Conservation (phyloP, 1,140 invertebrate species). For the Propsilocerus akamusi region DNA sequence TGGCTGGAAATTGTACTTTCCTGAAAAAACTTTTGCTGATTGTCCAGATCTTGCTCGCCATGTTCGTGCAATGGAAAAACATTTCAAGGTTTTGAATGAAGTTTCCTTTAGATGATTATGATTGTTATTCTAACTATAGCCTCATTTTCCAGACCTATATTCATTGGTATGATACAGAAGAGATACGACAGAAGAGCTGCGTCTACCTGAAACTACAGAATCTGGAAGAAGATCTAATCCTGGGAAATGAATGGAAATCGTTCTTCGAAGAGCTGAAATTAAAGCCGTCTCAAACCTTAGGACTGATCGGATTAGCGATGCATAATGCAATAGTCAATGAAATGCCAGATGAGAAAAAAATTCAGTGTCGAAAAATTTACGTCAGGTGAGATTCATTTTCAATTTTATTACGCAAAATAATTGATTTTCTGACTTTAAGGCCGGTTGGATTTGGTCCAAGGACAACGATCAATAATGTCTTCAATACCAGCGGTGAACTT, state of each 20-base stretch:
- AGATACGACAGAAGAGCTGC: slow-evolving; percentile 26
- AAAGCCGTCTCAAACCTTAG: slow-evolving; percentile 31
- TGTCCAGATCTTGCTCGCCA: slow-evolving; percentile 22
- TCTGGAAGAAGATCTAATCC: slow-evolving; percentile 27
- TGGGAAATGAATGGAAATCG: slow-evolving; percentile 29
- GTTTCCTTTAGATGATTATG: too few relatives aligned
- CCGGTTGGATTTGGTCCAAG: slow-evolving; percentile 54
- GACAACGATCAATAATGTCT: slow-evolving; percentile 31
- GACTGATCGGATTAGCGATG: slow-evolving; percentile 39
- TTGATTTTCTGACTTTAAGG: too few relatives aligned
- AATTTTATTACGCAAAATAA: slow-evolving; percentile 9
- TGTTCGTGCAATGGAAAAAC: slow-evolving; percentile 23
- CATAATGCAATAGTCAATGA: slow-evolving; percentile 20
- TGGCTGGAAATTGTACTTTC: slow-evolving; percentile 43
- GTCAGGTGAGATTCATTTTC: slow-evolving; percentile 8
- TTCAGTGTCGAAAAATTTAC: slow-evolving; percentile 12
- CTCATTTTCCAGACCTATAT: too few relatives aligned
- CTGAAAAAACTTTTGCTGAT: slow-evolving; percentile 31
- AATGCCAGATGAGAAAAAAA: background rate
- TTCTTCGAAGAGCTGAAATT: slow-evolving; percentile 32
- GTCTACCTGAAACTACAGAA: slow-evolving; percentile 25
- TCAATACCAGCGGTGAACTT: slow-evolving; percentile 8
- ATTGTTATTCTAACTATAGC: too few relatives aligned
- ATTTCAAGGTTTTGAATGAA: too few relatives aligned
- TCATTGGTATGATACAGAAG: slow-evolving; percentile 22